phyloP scores from a whole-genome alignment of 2,113 vertebrate species.

The Thryonomys swinderianus region DNA sequence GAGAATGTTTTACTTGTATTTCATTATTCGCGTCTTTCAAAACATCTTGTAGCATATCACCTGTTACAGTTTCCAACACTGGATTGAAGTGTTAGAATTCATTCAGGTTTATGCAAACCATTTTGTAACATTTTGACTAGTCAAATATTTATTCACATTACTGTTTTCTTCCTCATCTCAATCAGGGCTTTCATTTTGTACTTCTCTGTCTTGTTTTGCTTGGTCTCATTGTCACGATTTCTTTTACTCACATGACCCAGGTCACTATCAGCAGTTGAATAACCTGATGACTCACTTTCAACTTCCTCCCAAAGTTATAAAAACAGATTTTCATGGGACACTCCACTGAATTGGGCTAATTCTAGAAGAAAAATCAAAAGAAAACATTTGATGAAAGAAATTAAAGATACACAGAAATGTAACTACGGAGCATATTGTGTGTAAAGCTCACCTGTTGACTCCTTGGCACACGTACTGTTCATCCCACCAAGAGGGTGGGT shows the following conservation, averaged over 20 bases:
- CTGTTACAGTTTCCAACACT: not conserved
- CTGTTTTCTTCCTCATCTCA: not conserved
- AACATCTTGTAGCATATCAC: not conserved
- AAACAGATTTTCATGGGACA: not conserved
- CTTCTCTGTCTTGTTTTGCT: not conserved
- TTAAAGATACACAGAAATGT: not conserved
- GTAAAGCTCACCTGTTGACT: not conserved
- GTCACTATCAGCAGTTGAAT: not conserved
- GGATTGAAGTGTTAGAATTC: not conserved
- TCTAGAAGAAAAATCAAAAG: not conserved
- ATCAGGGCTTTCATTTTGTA: not conserved
- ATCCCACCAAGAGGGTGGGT: not conserved
- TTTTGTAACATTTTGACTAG: not conserved
- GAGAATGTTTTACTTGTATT: not conserved
- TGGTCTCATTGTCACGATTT: not conserved
- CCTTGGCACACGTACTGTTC: not conserved
- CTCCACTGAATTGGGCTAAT: not conserved
- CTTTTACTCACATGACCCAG: not conserved
- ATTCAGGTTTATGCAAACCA: not conserved
- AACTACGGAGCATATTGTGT: not conserved
- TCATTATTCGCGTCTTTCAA: not conserved
- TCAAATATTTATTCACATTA: too few relatives aligned
- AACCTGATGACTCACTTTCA: not conserved
- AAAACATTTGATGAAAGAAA: not conserved
- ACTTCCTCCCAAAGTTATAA: not conserved